phyloP scores from a whole-genome alignment of 1,140 invertebrate genomes.

The Andrena cerasifolii region DNA sequence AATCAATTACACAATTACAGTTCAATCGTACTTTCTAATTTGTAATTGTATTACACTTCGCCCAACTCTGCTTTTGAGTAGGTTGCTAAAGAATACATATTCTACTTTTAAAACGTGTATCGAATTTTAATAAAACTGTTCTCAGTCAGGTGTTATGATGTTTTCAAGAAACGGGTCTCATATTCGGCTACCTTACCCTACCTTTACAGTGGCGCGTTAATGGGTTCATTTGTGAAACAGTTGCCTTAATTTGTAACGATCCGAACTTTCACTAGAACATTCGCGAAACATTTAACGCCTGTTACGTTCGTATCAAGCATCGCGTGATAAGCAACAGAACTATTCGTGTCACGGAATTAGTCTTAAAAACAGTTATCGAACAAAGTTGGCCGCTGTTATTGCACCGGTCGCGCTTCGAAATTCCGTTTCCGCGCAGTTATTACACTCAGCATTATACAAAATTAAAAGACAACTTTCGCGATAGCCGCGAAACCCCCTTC shows the following conservation, averaged over 20 bases:
- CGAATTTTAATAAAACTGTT: too few relatives aligned
- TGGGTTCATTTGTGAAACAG: too few relatives aligned
- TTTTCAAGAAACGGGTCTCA: too few relatives aligned
- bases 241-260: neutral
- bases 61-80: neutral
- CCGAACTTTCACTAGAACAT: neutral
- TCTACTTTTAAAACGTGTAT: too few relatives aligned
- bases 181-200: too few relatives aligned
- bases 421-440: neutral
- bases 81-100: too few relatives aligned
- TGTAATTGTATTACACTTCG: neutral
- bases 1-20: too few relatives aligned
- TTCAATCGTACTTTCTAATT: too few relatives aligned
- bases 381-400: neutral
- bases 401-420: neutral
- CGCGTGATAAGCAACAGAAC: neutral
- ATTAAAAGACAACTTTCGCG: neutral
- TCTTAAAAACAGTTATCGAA: neutral
- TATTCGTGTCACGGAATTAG: neutral
- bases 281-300: neutral
- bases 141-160: too few relatives aligned
- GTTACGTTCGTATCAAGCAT: neutral
- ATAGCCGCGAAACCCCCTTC: neutral
- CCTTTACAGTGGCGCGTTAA: too few relatives aligned
- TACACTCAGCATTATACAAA: neutral